phyloP scores from a whole-genome alignment of 1,140 invertebrate genomes.

The Philotrypesis tridentata region DNA sequence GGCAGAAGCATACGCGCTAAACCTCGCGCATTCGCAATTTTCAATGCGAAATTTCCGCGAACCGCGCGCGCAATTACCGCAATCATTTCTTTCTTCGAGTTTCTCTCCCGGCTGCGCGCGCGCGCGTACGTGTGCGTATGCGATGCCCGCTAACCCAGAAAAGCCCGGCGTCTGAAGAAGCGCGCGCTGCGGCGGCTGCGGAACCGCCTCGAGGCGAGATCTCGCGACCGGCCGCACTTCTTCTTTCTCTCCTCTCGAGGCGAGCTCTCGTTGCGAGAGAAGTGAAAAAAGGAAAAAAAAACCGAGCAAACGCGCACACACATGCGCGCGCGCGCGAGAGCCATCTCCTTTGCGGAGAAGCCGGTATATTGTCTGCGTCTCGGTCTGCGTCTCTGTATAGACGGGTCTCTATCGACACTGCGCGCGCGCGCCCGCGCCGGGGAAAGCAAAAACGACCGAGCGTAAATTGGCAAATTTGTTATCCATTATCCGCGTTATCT shows the following conservation, averaged over 20 bases:
- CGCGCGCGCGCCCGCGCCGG: no score
- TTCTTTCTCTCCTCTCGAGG: neutral
- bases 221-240: constrained; percentile 12
- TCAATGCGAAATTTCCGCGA: constrained; percentile 45
- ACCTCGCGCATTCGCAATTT: constrained; percentile 21
- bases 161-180: neutral
- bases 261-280: neutral
- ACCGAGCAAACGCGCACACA: neutral
- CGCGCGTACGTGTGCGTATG: neutral
- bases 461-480: constrained; percentile 40
- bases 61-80: constrained; percentile 40
- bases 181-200: no score
- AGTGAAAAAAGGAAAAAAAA: neutral
- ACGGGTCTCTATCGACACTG: no score
- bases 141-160: constrained; percentile 42
- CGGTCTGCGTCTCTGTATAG: no score
- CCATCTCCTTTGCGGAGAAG: neutral
- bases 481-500: constrained; percentile 26
- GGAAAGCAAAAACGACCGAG: neutral
- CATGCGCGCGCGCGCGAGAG: no score
- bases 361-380: no score
- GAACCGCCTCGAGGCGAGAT: constrained; percentile 15
- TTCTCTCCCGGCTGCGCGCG: constrained; percentile 18
- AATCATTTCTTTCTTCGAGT: constrained; percentile 42
- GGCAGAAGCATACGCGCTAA: neutral